A percentile compares a stretch with the other conserved stretches of the same genome.
Evolutionary conservation across 1,140 invertebrate species (phyloP).

Genomic region (Mya arenaria): DNA sequence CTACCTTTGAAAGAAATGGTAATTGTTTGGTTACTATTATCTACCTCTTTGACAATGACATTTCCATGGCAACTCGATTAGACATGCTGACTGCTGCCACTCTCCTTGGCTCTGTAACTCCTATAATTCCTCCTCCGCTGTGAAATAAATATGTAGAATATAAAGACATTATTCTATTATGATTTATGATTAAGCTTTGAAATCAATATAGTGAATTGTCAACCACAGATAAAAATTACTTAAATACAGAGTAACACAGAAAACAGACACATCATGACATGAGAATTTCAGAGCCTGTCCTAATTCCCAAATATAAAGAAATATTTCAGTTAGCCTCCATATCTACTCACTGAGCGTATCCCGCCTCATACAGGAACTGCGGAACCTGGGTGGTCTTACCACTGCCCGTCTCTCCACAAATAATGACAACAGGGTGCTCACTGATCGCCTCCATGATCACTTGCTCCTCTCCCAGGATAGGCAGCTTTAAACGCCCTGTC

Average conservation of each 20-base stretch:
- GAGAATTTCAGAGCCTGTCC: no score
- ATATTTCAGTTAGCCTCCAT: no score
- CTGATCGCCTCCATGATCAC: slow-evolving; percentile 96
- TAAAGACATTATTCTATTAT: no score
- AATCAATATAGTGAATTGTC: no score
- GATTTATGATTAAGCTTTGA: no score
- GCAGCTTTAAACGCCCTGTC: slow-evolving; percentile 89
- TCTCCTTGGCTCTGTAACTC: slow-evolving; percentile 97
- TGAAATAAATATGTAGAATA: no score
- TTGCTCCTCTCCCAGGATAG: slow-evolving; percentile 98
- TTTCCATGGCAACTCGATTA: slow-evolving; percentile 93
- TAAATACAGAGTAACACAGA: no score
- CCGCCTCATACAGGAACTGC: slow-evolving; percentile 99
- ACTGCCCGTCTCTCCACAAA: slow-evolving; percentile 96
- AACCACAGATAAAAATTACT: no score
- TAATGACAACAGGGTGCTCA: slow-evolving; percentile 94
- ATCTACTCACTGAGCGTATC: slow-evolving; percentile 88
- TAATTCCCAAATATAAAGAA: no score
- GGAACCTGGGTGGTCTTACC: slow-evolving; percentile 99
- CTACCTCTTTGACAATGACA: slow-evolving; percentile 89
- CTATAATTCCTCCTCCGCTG: slow-evolving; percentile 90
- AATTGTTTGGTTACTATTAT: no score
- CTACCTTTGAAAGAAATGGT: no score
- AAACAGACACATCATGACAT: no score
- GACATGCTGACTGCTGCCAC: slow-evolving; percentile 99